A percentile compares a stretch with the other conserved stretches of the same genome.
Conservation (phyloP, 2,113 vertebrate genomes). For the Miniopterus natalensis region DNA sequence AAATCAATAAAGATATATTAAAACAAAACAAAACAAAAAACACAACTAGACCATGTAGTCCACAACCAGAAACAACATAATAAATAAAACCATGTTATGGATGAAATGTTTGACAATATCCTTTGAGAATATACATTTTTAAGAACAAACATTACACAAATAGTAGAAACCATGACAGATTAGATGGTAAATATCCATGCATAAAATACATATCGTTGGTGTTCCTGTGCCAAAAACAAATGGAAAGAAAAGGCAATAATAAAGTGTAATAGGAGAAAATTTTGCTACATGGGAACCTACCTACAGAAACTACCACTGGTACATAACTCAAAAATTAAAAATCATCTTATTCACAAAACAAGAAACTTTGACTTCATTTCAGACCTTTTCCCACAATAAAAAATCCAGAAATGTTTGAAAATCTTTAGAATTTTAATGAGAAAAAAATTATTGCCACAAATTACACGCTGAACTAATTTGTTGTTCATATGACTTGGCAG, state of each 20-base stretch:
- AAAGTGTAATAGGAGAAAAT: background rate
- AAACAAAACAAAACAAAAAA: too few relatives aligned
- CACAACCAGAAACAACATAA: background rate
- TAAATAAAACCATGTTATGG: background rate
- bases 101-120: background rate
- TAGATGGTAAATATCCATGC: background rate
- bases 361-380: background rate
- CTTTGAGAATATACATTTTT: background rate
- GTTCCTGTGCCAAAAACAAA: background rate
- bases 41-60: background rate
- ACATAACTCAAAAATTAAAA: background rate
- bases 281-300: background rate
- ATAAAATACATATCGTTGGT: background rate
- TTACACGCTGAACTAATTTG: background rate
- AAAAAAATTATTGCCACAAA: background rate
- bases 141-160: background rate
- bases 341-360: background rate
- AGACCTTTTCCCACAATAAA: background rate
- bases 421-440: background rate
- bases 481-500: background rate
- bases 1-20: too few relatives aligned
- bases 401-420: background rate
- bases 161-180: background rate
- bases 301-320: background rate
- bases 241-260: background rate